phyloP scores from a whole-genome alignment of 2,888 invertebrate species.

The Drosophila multiciliata region DNA sequence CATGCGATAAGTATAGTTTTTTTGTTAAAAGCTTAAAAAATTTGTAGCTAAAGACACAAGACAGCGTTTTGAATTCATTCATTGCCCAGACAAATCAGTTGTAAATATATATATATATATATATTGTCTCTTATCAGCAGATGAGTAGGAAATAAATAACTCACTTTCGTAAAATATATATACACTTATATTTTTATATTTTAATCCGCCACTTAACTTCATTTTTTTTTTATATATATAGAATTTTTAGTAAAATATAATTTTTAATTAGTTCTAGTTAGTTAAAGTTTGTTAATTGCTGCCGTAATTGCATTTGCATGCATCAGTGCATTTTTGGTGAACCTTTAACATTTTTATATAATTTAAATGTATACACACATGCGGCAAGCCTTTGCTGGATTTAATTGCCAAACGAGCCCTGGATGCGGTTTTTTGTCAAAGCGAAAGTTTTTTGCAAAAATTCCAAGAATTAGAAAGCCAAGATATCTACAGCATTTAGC shows the following conservation, averaged over 20 bases:
- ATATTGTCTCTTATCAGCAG: constrained; percentile 41
- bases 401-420: constrained; percentile 47
- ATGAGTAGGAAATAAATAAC: constrained; percentile 30
- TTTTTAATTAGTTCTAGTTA: constrained; percentile 83
- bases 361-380: constrained; percentile 47
- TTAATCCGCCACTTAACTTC: constrained; percentile 29
- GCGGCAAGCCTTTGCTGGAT: constrained; percentile 32
- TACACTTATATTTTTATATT: constrained; percentile 3
- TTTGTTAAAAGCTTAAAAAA: constrained; percentile 13
- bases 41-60: constrained; percentile 7
- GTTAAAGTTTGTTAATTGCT: constrained; percentile 83
- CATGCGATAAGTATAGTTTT: neutral
- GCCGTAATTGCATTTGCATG: constrained; percentile 82
- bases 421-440: constrained; percentile 58
- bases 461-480: constrained; percentile 59
- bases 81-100: constrained; percentile 26
- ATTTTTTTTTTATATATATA: constrained; percentile 17
- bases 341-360: constrained; percentile 64
- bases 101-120: neutral
- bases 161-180: neutral
- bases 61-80: constrained; percentile 32
- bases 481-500: constrained; percentile 38
- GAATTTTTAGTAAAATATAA: constrained; percentile 54
- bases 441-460: constrained; percentile 41
- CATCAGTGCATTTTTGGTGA: constrained; percentile 69